A percentile compares a stretch with the other conserved stretches of the same genome.
These are phyloP conservation scores for Lysiphlebus fabarum DNA, from an alignment of 1,140 invertebrate genomes.

Conservation along the genomic window DNA sequence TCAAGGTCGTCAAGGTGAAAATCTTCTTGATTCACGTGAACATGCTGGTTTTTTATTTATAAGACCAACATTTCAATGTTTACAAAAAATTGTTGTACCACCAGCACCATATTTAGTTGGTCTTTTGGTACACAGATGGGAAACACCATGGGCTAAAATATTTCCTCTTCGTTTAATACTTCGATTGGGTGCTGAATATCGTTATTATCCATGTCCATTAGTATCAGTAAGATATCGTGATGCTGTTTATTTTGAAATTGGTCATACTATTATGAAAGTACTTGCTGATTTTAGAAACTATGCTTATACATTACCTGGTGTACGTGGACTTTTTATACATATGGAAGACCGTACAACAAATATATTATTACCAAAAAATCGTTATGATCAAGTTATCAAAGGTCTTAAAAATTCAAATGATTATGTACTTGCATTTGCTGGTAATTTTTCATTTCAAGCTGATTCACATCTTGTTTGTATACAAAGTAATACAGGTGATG, in stretches of 20 bases:
- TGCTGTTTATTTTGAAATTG: conserved; percentile 83
- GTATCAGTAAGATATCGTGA: conserved; percentile 77
- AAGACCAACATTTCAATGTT: conserved; percentile 77
- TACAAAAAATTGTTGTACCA: conserved; percentile 74
- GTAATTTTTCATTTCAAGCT: conserved; percentile 75
- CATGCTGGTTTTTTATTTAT: conserved; percentile 84
- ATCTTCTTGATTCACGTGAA: conserved; percentile 75
- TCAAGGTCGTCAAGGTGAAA: conserved; percentile 58
- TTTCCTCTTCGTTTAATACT: conserved; percentile 77
- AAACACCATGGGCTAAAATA: conserved; percentile 83
- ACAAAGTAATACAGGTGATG: conserved; percentile 68
- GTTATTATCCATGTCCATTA: conserved; percentile 84
- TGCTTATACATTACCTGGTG: conserved; percentile 76
- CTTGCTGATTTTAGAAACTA: conserved; percentile 86
- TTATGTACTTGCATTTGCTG: conserved; percentile 80
- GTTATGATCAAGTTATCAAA: conserved; percentile 80
- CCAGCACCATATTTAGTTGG: conserved; percentile 76
- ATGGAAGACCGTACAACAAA: conserved; percentile 81
- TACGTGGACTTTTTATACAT: conserved; percentile 73
- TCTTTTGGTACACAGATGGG: conserved; percentile 80
- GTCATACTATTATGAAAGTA: conserved; percentile 87
- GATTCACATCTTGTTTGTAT: conserved; percentile 89
- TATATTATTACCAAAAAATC: conserved; percentile 76
- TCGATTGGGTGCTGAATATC: conserved; percentile 79
- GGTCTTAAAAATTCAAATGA: conserved; percentile 81